phyloP scores from a whole-genome alignment of 2,888 invertebrate species.

The Diploptera punctata region DNA sequence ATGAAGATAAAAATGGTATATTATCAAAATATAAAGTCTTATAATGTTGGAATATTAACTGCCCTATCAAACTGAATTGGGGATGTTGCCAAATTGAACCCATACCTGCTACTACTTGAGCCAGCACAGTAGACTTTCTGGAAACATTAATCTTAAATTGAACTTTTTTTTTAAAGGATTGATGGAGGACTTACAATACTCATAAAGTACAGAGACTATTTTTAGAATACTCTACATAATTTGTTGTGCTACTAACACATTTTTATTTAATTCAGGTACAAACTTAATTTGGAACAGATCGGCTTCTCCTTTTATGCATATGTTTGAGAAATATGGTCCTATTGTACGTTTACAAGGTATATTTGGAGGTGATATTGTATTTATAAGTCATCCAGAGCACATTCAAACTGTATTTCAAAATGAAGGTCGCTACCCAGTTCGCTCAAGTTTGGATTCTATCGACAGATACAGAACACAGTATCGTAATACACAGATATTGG shows the following conservation, averaged over 20 bases:
- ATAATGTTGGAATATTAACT: too few species aligned
- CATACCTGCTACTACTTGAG: too few species aligned
- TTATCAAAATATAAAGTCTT: too few species aligned
- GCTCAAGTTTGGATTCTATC: slow-evolving; percentile 68
- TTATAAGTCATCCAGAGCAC: slow-evolving; percentile 69
- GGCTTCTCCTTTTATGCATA: slow-evolving; percentile 54
- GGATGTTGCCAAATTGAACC: too few species aligned
- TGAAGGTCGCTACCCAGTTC: slow-evolving; percentile 65
- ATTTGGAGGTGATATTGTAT: slow-evolving; percentile 67
- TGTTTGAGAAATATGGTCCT: slow-evolving; percentile 66
- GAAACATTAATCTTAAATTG: too few species aligned
- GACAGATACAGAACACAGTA: slow-evolving; percentile 68
- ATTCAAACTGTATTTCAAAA: slow-evolving; percentile 66
- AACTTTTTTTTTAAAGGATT: too few species aligned
- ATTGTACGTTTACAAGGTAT: slow-evolving; percentile 70
- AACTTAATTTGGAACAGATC: slow-evolving; percentile 58
- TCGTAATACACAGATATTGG: slow-evolving; percentile 61
- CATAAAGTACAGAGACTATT: not conserved
- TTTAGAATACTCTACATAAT: not conserved
- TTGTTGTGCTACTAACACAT: not conserved
- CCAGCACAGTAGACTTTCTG: too few species aligned
- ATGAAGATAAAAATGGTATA: too few species aligned
- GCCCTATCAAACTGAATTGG: too few species aligned
- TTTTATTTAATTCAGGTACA: slow-evolving; percentile 14
- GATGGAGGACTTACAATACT: too few species aligned